phyloP scores from a whole-genome alignment of 2,888 invertebrate genomes.

The Rotaria macrura region DNA sequence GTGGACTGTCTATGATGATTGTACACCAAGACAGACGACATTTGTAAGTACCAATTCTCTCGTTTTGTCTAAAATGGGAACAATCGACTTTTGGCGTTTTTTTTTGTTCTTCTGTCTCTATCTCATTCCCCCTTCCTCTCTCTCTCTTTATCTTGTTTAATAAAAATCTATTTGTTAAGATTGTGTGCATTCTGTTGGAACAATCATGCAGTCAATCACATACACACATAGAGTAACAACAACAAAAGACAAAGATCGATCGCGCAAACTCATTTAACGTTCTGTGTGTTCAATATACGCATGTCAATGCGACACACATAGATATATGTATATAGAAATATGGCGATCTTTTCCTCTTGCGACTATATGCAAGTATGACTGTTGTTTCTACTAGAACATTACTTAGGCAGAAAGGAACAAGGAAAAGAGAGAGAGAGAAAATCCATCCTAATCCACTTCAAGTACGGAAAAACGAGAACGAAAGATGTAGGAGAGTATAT shows the following conservation, averaged over 20 bases:
- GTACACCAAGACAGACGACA: neutral
- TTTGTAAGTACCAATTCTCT: neutral
- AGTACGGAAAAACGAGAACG: conserved; percentile 3
- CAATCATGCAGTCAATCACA: conserved; percentile 6
- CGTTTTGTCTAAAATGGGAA: neutral
- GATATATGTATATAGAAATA: neutral
- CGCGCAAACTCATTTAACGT: neutral
- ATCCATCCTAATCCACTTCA: neutral
- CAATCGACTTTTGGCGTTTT: neutral
- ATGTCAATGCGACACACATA: neutral
- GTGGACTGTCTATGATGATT: neutral
- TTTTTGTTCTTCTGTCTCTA: neutral
- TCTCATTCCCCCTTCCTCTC: neutral
- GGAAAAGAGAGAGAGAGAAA: neutral
- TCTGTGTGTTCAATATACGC: neutral
- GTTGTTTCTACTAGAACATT: neutral
- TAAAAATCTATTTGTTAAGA: neutral
- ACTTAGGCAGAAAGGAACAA: neutral
- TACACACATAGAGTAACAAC: neutral
- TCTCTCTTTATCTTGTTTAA: neutral
- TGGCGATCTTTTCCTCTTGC: neutral
- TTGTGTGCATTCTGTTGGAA: neutral
- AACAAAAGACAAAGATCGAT: conserved; percentile 1
- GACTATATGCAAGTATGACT: neutral
- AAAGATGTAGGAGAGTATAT: neutral